Conservation (phyloP, 2,888 invertebrate species). For the Romanomermis culicivorax region DNA sequence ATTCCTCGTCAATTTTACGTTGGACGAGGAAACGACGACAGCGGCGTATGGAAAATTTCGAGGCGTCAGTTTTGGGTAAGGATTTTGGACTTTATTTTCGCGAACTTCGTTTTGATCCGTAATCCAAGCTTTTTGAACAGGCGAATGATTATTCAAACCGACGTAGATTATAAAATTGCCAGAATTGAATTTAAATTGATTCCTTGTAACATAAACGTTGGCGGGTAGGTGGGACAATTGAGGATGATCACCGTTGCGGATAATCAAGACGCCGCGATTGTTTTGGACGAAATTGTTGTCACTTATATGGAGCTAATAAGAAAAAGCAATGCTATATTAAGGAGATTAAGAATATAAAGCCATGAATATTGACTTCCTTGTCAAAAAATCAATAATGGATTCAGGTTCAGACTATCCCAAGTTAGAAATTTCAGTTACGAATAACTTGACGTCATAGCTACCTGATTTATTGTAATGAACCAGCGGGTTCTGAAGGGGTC, state of each 20-base stretch:
- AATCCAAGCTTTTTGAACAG: slow-evolving; percentile 41
- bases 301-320: slow-evolving; percentile 15
- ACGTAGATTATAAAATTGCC: slow-evolving; percentile 61
- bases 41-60: slow-evolving; percentile 77
- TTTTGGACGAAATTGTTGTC: slow-evolving; percentile 25
- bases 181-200: slow-evolving; percentile 62
- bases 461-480: no score
- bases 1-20: slow-evolving; percentile 67
- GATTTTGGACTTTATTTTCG: slow-evolving; percentile 62
- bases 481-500: no score
- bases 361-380: no score
- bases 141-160: slow-evolving; percentile 65
- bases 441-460: no score
- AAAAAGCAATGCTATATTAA: no score
- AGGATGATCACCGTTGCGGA: slow-evolving; percentile 38
- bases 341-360: no score
- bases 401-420: no score
- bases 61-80: slow-evolving; percentile 59
- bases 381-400: no score
- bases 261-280: slow-evolving; percentile 21
- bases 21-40: slow-evolving; percentile 63
- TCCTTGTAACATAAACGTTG: slow-evolving; percentile 52
- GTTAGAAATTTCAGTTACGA: no score
- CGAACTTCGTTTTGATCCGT: slow-evolving; percentile 54
- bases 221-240: slow-evolving; percentile 55